These are phyloP conservation scores for Gila robusta DNA, from an alignment of 2,797 vertebrate species.

Conservation along the genomic window DNA sequence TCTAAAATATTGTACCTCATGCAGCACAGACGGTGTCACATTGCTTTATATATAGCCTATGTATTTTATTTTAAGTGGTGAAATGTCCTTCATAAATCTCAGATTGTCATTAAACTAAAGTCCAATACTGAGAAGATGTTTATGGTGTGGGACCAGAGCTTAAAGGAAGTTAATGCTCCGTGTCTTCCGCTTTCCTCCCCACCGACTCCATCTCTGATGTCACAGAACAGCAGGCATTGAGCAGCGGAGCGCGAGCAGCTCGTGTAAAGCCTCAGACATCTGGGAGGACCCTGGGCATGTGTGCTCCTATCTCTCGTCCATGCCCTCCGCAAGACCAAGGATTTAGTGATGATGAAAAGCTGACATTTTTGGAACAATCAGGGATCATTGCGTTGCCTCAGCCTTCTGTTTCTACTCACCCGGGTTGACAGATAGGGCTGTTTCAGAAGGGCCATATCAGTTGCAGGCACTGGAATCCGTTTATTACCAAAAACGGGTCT, in stretches of 20 bases:
- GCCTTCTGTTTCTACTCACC: constrained; percentile 41
- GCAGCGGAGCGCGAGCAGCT: background rate
- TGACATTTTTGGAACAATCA: constrained; percentile 56
- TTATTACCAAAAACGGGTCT: constrained; percentile 42
- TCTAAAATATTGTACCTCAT: background rate
- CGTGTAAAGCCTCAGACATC: constrained; percentile 1
- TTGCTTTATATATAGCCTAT: background rate
- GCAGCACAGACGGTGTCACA: background rate
- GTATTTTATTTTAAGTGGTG: background rate
- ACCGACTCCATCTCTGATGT: constrained; percentile 19
- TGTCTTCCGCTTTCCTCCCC: constrained; percentile 5
- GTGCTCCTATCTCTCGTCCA: constrained; percentile 1
- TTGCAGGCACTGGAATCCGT: constrained; percentile 44
- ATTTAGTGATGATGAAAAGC: constrained; percentile 53
- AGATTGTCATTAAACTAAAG: background rate
- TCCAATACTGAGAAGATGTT: constrained; percentile 21
- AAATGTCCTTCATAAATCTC: constrained; percentile 12
- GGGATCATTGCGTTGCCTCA: constrained; percentile 44
- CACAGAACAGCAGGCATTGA: constrained; percentile 30
- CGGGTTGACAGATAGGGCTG: constrained; percentile 13
- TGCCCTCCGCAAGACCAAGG: constrained; percentile 15
- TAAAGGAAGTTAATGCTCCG: constrained; percentile 27
- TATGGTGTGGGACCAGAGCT: constrained; percentile 15
- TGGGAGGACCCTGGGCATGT: constrained; percentile 6
- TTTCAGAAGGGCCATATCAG: constrained; percentile 47